These are phyloP conservation scores for Pluvialis apricaria DNA, from an alignment of 2,113 vertebrate genomes.

Conservation along the genomic window DNA sequence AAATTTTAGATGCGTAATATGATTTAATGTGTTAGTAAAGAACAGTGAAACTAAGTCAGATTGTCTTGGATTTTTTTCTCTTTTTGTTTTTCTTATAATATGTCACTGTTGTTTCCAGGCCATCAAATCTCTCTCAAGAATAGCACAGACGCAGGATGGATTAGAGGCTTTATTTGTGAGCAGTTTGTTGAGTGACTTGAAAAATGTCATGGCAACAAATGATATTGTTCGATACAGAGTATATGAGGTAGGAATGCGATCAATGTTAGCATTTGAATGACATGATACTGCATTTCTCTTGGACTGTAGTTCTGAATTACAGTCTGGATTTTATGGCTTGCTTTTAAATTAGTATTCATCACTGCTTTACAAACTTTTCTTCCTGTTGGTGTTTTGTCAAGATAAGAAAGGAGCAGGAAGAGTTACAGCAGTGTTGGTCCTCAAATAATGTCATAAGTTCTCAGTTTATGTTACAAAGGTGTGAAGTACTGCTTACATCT, in stretches of 20 bases:
- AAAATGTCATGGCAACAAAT: conserved; percentile 84
- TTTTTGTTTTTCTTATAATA: neutral
- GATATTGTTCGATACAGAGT: conserved; percentile 90
- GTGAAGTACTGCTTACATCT: neutral
- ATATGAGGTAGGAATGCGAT: conserved; percentile 83
- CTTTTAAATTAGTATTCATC: neutral
- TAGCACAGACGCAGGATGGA: conserved; percentile 81
- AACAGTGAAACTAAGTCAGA: rapidly evolving
- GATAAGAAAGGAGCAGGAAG: neutral
- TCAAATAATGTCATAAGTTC: neutral
- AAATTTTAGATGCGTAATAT: rapidly evolving
- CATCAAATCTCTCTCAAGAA: conserved; percentile 81
- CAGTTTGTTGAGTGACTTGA: conserved; percentile 81
- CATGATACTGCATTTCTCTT: rapidly evolving
- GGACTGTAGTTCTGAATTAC: neutral
- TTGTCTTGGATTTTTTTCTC: rapidly evolving
- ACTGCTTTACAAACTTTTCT: neutral
- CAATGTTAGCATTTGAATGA: neutral
- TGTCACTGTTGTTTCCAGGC: conserved; percentile 70
- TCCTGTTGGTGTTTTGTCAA: rapidly evolving
- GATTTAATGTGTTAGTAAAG: neutral
- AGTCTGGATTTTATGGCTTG: neutral
- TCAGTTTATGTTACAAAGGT: neutral
- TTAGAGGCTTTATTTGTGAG: conserved; percentile 86
- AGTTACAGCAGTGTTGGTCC: neutral